Base-by-base conservation (phyloP, 2,797 vertebrate genomes). In the Mycteria americana region DNA sequence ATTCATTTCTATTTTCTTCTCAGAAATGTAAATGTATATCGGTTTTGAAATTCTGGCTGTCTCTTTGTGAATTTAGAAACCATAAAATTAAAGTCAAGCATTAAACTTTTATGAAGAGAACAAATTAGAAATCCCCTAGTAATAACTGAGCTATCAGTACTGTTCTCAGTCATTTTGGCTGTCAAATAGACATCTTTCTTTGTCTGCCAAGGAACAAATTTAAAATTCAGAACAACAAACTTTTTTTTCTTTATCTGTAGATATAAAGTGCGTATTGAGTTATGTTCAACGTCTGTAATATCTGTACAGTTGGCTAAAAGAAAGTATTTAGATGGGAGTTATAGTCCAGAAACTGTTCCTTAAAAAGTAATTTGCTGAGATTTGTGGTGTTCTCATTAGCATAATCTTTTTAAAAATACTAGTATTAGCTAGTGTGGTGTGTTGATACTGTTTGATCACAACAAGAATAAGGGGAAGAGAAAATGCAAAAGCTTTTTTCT, bases 51-150 rank as follows among this genome's bases (percentile, higher is more conserved):
- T 83, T 89, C 28, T 70, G 12, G 6, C 39, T 94, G 33, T 64
- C 77, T 92, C 41, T 45, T 33, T 83, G 25, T 84, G 65, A 89
- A 75, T 92, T 93, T 86, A 56, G 68, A 87, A 85, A 78, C 51
- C 48, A 90, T 86, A 88, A 94, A 96, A 85, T 85, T 95, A 82
- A 88, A 93, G 43, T 68, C 27, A 92, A 87, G 21, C 59, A 54
- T 94, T 88, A 81, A 54, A 51, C 19, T 94, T 84, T 88, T 86
- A 90, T 89, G 69, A 93, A 76, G 67, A 88, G 43, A 89, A 83
- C 72, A 97, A 96, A 97, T 94, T 92, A 93, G 73, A 91, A 94
- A 85, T 81, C 53, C 53, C 19, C 6, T 39, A 79, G 64, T 57
- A 95, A 85, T 89, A 79, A 75, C 46, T 90, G 77, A 94, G 41